phyloP scores from a whole-genome alignment of 2,888 invertebrate genomes.

The Tanaodytes sp. region DNA sequence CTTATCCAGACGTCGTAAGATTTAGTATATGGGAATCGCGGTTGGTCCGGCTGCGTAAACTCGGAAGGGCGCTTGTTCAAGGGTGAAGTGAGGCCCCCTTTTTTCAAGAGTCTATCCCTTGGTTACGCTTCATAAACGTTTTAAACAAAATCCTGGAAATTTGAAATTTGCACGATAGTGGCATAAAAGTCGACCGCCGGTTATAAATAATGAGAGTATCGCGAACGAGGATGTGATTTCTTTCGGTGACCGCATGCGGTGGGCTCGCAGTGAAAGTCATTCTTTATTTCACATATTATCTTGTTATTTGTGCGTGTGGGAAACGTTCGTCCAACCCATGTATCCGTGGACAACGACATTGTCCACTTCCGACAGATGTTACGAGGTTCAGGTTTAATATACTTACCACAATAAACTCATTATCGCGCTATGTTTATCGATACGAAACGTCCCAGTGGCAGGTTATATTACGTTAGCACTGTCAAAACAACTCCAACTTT shows the following conservation, averaged over 20 bases:
- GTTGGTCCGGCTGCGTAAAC: conserved; percentile 69
- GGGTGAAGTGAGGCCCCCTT: conserved; percentile 43
- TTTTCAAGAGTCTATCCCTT: conserved; percentile 57
- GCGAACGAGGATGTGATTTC: conserved; percentile 53
- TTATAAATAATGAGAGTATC: conserved; percentile 58
- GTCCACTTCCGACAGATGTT: conserved; percentile 57
- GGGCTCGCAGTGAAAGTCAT: conserved; percentile 52
- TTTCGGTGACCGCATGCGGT: conserved; percentile 62
- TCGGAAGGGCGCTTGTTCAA: conserved; percentile 57
- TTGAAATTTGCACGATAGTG: conserved; percentile 61
- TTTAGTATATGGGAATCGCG: conserved; percentile 65
- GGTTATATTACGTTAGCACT: conserved; percentile 26
- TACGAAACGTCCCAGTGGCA: conserved; percentile 23
- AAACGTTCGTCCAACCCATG: conserved; percentile 55
- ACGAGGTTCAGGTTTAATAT: conserved; percentile 48
- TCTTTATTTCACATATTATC: conserved; percentile 62
- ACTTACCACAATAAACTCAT: conserved; percentile 52
- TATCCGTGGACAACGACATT: conserved; percentile 39
- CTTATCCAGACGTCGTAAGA: conserved; percentile 33
- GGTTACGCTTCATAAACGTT: conserved; percentile 72
- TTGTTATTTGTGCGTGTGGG: conserved; percentile 64
- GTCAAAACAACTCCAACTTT: conserved; percentile 6
- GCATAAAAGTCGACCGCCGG: conserved; percentile 46
- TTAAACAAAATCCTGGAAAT: conserved; percentile 71
- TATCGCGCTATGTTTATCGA: conserved; percentile 48